Evolutionary conservation across 2,888 invertebrate species (phyloP), one percentile per base, ranked within the genome.

Genomic region (Nymphalis urticae): DNA sequence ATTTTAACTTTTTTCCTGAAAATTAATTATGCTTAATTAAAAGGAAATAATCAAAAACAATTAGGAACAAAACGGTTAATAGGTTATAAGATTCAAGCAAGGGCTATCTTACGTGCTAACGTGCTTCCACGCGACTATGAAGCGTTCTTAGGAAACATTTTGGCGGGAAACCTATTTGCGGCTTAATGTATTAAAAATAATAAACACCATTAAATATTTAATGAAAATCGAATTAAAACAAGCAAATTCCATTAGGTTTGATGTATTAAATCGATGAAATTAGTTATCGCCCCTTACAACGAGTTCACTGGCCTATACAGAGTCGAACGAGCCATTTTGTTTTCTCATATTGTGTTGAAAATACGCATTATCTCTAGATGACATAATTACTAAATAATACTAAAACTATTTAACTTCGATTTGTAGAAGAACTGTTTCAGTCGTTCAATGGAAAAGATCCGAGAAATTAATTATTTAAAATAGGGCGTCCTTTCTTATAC

Each of bases 1-100:
- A 93, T 97, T 95, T 93, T 97, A 94, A 85, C 86, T 87, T 91
- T 93, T 93, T 87, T 92, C 90, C 92, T 92, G 85, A 71, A 87
- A 88, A 17, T 32, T 27, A 56, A 32, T n/a, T 8, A n/a, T 16
- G 17, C 68, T 76, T 81, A 78, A 75, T 60, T 63, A 36, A 72
- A 56, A 32, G 56, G 66, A 64, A 75, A 61, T 71, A 64, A 61
- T 75, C 73, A 36, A 74, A 82, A 77, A 76, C 65, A 71, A 77
- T 75, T 76, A 80, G 83, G 85, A 85, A 84, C 86, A 85, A 85
- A 13, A 32, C 54, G n/a, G 19, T 86, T 84, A 85, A 75, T 76
- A 75, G 74, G 76, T 72, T 85, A 86, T 76, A 84, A 68, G 61
- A 21, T 64, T 66, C 64, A 51, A 72, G 51, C 73, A 66, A 69